Evolutionary conservation across 1,140 invertebrate genomes (phyloP).

Genomic region (Drosophila lowei): DNA sequence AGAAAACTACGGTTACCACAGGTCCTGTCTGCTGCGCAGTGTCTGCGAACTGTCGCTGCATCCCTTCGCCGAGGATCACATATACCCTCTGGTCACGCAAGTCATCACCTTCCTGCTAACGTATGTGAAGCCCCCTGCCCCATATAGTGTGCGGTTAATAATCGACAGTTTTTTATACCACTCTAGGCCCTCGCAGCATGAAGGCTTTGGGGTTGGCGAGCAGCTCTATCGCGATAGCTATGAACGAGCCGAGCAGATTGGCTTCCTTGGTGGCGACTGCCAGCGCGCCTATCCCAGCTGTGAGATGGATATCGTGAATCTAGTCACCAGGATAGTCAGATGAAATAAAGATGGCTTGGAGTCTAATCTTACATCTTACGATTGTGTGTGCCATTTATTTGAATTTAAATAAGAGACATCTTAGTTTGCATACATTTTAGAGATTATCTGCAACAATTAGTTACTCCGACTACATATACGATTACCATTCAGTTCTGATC

Average conservation of each 20-base stretch:
- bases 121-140: constrained; percentile 43
- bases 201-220: constrained; percentile 65
- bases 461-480: too few species aligned
- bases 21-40: constrained; percentile 67
- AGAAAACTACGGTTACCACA: constrained; percentile 65
- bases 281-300: constrained; percentile 65
- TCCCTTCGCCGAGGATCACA: constrained; percentile 67
- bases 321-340: constrained; percentile 63
- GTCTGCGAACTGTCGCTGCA: constrained; percentile 76
- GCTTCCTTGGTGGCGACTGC: constrained; percentile 66
- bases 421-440: not conserved
- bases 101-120: constrained; percentile 72
- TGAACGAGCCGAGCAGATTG: constrained; percentile 70
- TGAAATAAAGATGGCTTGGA: constrained; percentile 55
- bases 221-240: constrained; percentile 60
- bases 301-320: constrained; percentile 55
- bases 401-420: not conserved
- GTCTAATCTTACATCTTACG: not conserved
- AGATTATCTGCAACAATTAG: not conserved
- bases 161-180: not conserved
- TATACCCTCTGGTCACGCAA: constrained; percentile 58
- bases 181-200: constrained; percentile 72
- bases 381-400: constrained; percentile 3
- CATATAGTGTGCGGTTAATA: not conserved
- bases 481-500: too few species aligned